phyloP scores from a whole-genome alignment of 2,797 vertebrate genomes.

The Hafferia zeledoni region DNA sequence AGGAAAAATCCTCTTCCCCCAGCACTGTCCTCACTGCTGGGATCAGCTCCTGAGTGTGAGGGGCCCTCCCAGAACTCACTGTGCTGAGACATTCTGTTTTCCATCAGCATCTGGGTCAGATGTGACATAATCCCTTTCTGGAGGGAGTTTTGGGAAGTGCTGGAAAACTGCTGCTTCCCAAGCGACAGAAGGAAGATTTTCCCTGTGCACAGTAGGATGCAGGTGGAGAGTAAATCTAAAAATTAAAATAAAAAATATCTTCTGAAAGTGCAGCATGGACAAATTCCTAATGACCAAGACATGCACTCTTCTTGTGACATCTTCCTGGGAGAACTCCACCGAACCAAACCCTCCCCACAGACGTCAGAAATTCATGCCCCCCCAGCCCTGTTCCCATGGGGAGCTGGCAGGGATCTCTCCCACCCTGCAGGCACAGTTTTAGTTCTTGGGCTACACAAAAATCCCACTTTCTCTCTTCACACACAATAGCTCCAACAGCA shows the following conservation, averaged over 20 bases:
- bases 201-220: background rate
- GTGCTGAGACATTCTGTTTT: background rate
- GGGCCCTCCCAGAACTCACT: background rate
- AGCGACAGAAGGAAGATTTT: background rate
- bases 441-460: background rate
- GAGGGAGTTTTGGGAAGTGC: background rate
- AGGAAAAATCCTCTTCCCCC: background rate
- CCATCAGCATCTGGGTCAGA: background rate
- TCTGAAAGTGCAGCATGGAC: background rate
- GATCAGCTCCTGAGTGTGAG: background rate
- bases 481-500: background rate
- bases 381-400: background rate
- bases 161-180: background rate
- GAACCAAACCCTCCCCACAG: background rate
- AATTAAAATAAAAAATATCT: background rate
- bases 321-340: background rate
- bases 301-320: rapidly evolving
- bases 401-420: background rate
- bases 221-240: background rate
- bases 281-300: background rate
- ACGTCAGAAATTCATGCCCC: background rate
- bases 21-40: rapidly evolving
- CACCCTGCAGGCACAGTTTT: background rate
- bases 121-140: background rate
- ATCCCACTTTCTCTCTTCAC: background rate